These are phyloP conservation scores for Drosophila cyrtoloma DNA, from an alignment of 2,888 invertebrate genomes.

Conservation along the genomic window DNA sequence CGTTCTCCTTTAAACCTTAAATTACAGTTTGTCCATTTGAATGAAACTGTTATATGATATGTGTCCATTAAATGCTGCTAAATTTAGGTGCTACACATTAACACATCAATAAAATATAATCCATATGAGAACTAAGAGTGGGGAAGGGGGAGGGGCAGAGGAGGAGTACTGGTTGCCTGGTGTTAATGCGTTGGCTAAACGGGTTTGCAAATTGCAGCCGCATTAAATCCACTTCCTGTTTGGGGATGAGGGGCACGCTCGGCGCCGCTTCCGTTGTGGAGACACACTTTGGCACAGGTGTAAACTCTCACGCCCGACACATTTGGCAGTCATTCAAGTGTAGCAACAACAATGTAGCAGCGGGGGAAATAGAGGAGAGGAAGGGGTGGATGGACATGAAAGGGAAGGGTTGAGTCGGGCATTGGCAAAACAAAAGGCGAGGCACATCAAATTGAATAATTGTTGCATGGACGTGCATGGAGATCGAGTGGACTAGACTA, in stretches of 20 bases:
- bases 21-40: background rate
- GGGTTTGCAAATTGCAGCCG: constrained; percentile 72
- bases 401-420: background rate
- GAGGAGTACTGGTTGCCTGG: constrained; percentile 12
- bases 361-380: background rate
- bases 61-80: background rate
- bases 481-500: constrained; percentile 20
- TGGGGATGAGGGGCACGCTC: constrained; percentile 29
- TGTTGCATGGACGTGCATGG: constrained; percentile 61
- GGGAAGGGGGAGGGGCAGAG: background rate
- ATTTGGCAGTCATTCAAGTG: constrained; percentile 80
- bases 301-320: constrained; percentile 71
- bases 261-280: constrained; percentile 49
- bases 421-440: constrained; percentile 49
- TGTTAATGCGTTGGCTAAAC: constrained; percentile 67
- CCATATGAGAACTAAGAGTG: constrained; percentile 2
- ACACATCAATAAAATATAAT: constrained; percentile 54
- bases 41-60: background rate
- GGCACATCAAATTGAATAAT: constrained; percentile 80
- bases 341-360: constrained; percentile 55
- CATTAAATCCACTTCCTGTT: constrained; percentile 76
- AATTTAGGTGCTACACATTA: constrained; percentile 27
- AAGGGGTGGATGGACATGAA: background rate
- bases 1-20: background rate
- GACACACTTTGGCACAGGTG: constrained; percentile 61